phyloP scores from a whole-genome alignment of 2,113 vertebrate species.

The Hydropotes inermis region DNA sequence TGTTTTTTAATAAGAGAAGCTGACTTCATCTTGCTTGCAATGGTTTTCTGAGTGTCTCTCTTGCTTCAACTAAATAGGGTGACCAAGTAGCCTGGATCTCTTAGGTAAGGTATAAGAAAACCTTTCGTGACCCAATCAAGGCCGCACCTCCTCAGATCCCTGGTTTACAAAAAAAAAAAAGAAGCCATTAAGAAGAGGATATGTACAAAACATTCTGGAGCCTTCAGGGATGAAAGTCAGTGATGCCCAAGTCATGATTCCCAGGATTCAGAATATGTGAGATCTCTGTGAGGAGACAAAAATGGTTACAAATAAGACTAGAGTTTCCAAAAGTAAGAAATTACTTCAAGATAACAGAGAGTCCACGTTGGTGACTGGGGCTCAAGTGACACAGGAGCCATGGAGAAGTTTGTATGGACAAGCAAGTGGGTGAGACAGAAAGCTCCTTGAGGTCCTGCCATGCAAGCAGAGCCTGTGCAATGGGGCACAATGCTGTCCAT shows the following conservation, averaged over 20 bases:
- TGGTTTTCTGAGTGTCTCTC: not conserved
- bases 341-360: slow-evolving; percentile 6
- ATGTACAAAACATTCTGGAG: not conserved
- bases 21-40: not conserved
- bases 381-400: not conserved
- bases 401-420: not conserved
- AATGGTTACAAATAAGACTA: not conserved
- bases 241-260: not conserved
- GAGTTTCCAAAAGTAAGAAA: not conserved
- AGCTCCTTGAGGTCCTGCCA: not conserved
- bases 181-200: not conserved
- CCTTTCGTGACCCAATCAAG: not conserved
- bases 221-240: not conserved
- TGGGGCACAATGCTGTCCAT: not conserved
- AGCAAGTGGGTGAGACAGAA: not conserved
- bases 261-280: not conserved
- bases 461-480: not conserved
- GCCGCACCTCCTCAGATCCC: not conserved
- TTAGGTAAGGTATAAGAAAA: not conserved
- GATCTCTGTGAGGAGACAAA: not conserved
- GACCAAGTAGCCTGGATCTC: not conserved
- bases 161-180: slow-evolving; percentile 39
- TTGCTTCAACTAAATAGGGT: not conserved
- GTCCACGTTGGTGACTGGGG: not conserved
- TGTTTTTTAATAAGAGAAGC: not conserved